phyloP scores from a whole-genome alignment of 2,113 vertebrate genomes.

The Rhinolophus ferrumequinum region DNA sequence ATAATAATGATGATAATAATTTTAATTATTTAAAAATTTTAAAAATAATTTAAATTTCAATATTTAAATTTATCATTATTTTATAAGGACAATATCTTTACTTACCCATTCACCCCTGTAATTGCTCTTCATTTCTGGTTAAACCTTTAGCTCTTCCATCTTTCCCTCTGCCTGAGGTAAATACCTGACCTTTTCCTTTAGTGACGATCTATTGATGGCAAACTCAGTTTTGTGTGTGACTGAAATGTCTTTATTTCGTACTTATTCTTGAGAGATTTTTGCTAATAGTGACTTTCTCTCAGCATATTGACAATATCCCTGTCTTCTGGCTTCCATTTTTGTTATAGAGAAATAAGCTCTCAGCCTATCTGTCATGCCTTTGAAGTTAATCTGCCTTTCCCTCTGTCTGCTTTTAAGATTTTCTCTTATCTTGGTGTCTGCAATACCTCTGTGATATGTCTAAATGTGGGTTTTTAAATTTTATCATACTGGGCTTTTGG shows the following conservation, averaged over 20 bases:
- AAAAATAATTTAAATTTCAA: background rate
- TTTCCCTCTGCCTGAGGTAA: background rate
- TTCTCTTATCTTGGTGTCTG: background rate
- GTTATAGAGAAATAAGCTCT: background rate
- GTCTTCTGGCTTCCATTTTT: background rate
- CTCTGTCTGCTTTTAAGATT: background rate
- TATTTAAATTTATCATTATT: background rate
- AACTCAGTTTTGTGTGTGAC: background rate
- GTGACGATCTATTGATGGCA: background rate
- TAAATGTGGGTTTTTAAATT: background rate
- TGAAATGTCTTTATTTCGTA: background rate
- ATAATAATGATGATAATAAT: background rate
- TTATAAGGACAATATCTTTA: background rate
- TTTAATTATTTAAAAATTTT: background rate
- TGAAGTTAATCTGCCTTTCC: slow-evolving; percentile 28
- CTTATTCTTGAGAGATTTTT: background rate
- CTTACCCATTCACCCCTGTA: background rate
- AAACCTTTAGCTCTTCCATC: background rate
- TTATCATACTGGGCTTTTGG: background rate
- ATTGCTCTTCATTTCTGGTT: background rate
- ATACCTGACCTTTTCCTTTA: background rate
- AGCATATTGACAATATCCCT: background rate
- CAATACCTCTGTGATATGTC: background rate
- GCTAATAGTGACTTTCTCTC: background rate
- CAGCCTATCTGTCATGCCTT: background rate